Base-by-base conservation (phyloP, 2,113 vertebrate species). In the Taurulus bubalis region DNA sequence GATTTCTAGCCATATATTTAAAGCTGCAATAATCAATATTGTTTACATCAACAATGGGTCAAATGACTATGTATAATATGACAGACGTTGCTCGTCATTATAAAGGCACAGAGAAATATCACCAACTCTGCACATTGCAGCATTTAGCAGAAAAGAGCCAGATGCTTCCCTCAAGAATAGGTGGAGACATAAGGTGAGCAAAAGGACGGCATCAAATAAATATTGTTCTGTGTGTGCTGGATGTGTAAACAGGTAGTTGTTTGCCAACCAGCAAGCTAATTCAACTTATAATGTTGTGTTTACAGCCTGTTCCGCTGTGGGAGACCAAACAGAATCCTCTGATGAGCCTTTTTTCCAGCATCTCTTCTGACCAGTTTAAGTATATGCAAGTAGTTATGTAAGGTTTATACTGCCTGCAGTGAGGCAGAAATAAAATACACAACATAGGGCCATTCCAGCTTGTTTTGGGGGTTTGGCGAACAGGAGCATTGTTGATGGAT, bases 241-340 rank as follows among this genome's bases (percentile, higher is more conserved):
- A n/a, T 60, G 38, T n/a, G 28, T 69, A n/a, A 36, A 49, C 40
- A 47, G 42, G 26, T 20, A 28, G 30, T 20, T 28, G 40, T 67
- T 30, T 47, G 24, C 15, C 15, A 45, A 34, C 28, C 30, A 5
- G 15, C 8, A 18, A 16, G 8, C 16, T 1, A 68, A 18, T 16
- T 70, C 6, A 8, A 36, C 30, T 36, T n/a, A 26, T 71, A 22
- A 49, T 71, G 28, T 26, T 30, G 68, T 70, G 51, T 72, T 59
- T 45, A 45, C 24, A 73, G 71, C 28, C 49, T 18, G 42, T 36
- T 49, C 28, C 0, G 11, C 12, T 34, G 55, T 72, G 70, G 38
- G 26, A 2, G 15, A 42, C 56, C 28, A 34, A 28, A 24, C 12
- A 7, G 45, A 24, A 20, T 30, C 14, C 47, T 34, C 2, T 2